Conservation (phyloP, 2,113 vertebrate genomes). For the Megaceryle maxima region DNA sequence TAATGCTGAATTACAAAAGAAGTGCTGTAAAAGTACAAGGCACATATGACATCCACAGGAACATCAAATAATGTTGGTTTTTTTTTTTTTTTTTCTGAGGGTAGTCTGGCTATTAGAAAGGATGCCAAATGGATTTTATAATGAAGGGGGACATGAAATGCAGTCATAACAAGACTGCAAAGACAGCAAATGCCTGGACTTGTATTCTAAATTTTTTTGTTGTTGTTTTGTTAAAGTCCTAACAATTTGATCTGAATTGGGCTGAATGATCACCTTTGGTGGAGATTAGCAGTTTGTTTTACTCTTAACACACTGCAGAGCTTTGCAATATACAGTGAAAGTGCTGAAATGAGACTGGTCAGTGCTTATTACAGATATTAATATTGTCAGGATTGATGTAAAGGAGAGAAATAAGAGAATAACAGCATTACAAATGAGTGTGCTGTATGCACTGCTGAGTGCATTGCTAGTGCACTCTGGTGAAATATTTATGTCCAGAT, state of each 20-base stretch:
- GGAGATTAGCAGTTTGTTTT: background rate
- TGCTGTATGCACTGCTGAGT: background rate
- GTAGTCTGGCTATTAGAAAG: background rate
- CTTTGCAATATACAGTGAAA: background rate
- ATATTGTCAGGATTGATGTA: background rate
- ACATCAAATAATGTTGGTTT: background rate
- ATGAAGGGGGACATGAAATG: constrained; percentile 21
- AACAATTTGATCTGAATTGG: constrained; percentile 8
- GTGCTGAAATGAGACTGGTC: background rate
- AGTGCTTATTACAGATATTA: background rate
- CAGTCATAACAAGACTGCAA: background rate
- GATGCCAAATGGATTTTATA: constrained; percentile 55
- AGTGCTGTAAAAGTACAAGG: constrained; percentile 5
- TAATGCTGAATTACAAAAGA: constrained; percentile 28
- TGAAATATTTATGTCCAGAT: background rate
- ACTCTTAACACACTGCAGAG: background rate
- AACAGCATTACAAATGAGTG: background rate
- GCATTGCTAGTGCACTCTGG: background rate
- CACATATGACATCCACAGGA: background rate
- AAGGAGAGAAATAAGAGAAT: background rate
- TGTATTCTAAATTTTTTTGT: background rate
- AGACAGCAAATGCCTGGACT: background rate
- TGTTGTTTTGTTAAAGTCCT: background rate
- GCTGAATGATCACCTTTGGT: background rate
- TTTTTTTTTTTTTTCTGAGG: background rate